Evolutionary conservation across 92 coral and sea anemone species (phyloP).

Genomic region (Siderastrea radians): DNA sequence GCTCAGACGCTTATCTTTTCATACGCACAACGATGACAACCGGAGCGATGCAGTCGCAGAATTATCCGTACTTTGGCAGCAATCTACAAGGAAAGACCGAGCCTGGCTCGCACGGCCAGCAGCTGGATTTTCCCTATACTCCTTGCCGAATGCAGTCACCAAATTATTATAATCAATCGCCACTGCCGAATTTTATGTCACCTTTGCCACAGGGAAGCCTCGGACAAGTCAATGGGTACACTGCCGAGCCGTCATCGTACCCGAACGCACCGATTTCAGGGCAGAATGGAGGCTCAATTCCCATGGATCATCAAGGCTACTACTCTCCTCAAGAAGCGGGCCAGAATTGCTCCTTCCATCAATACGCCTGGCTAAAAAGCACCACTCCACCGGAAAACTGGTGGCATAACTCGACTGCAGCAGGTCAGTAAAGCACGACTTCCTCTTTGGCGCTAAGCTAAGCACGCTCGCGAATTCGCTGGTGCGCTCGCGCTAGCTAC

Average conservation of each 20-base stretch:
- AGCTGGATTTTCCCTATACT: conserved; percentile 92
- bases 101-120: conserved; percentile 77
- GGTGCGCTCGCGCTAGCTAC: conserved; percentile 6
- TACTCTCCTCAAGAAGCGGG: conserved; percentile 82
- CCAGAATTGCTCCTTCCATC: conserved; percentile 95
- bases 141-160: conserved; percentile 99
- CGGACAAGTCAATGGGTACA: conserved; percentile 91
- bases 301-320: conserved; percentile 88
- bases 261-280: conserved; percentile 88
- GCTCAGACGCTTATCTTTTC: conserved; percentile 73
- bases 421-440: conserved; percentile 66
- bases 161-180: conserved; percentile 90
- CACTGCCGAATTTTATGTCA: conserved; percentile 93
- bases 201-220: conserved; percentile 89
- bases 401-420: conserved; percentile 89
- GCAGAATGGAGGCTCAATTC: conserved; percentile 79
- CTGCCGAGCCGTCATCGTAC: conserved; percentile 86
- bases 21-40: conserved; percentile 87
- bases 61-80: conserved; percentile 91
- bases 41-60: conserved; percentile 99
- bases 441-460: conserved; percentile 21
- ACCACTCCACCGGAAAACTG: conserved; percentile 90
- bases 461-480: neutral
- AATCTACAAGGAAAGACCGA: conserved; percentile 79
- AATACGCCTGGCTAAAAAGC: conserved; percentile 98